Conservation (phyloP, 1,140 invertebrate species). For the Tetraneura akinire region DNA sequence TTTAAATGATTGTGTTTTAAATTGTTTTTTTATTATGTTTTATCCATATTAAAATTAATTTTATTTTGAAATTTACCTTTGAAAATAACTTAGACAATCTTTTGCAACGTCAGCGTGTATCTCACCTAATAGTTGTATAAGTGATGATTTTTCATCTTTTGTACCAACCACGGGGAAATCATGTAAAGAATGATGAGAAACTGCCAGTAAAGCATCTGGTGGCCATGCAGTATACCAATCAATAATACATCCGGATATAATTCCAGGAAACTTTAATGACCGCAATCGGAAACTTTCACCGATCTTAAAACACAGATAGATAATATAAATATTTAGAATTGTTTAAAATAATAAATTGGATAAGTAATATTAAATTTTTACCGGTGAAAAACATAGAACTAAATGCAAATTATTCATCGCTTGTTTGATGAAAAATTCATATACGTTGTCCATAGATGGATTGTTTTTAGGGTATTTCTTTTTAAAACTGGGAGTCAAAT, state of each 20-base stretch:
- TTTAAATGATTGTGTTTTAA: too few species aligned
- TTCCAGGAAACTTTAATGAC: constrained; percentile 88
- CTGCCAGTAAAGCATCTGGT: constrained; percentile 87
- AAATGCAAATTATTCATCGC: constrained; percentile 93
- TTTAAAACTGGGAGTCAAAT: constrained; percentile 89
- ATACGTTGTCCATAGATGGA: constrained; percentile 80
- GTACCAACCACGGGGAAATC: constrained; percentile 89
- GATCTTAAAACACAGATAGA: constrained; percentile 61
- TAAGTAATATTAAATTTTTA: constrained; percentile 59
- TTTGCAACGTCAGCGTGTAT: constrained; percentile 93
- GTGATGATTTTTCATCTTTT: constrained; percentile 75
- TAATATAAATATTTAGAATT: too few species aligned
- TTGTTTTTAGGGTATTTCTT: constrained; percentile 88
- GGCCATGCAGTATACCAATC: constrained; percentile 99
- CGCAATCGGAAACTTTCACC: constrained; percentile 86
- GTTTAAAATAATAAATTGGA: too few species aligned
- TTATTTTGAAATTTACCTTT: constrained; percentile 63
- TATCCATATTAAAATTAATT: too few species aligned
- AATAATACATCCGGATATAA: constrained; percentile 94
- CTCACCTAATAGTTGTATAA: constrained; percentile 85
- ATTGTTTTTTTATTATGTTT: too few species aligned
- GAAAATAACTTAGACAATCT: constrained; percentile 88
- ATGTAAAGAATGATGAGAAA: constrained; percentile 87
- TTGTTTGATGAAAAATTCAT: constrained; percentile 90
- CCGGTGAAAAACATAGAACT: constrained; percentile 94